phyloP scores from a whole-genome alignment of 2,113 vertebrate genomes.

The Rafetus swinhoei region DNA sequence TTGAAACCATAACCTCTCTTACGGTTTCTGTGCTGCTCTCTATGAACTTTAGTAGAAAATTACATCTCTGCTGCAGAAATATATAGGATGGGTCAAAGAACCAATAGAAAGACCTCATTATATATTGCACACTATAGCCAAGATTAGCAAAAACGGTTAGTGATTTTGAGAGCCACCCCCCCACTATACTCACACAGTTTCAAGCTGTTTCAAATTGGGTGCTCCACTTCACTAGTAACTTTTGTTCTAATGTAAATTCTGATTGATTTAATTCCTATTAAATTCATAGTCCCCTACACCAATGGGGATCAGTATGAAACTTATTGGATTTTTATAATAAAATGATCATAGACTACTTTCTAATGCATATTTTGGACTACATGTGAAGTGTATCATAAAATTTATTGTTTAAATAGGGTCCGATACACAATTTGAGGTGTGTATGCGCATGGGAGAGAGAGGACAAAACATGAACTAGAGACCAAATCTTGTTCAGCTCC shows the following conservation, averaged over 20 bases:
- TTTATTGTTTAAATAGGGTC: accelerated
- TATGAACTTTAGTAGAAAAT: not conserved
- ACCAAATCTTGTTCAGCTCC: accelerated
- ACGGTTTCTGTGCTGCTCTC: not conserved
- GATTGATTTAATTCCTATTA: not conserved
- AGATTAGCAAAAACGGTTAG: not conserved
- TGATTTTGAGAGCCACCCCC: not conserved
- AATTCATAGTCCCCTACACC: not conserved
- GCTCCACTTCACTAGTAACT: not conserved
- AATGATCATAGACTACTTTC: not conserved
- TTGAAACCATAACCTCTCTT: conserved; percentile 2
- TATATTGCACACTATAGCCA: not conserved
- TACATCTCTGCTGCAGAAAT: not conserved
- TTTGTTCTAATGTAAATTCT: not conserved
- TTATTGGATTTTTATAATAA: not conserved
- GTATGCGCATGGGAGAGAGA: not conserved
- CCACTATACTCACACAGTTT: not conserved
- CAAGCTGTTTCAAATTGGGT: not conserved
- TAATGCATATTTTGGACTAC: not conserved
- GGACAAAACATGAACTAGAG: not conserved
- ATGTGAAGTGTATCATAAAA: not conserved
- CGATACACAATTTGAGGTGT: not conserved
- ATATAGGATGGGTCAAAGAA: not conserved
- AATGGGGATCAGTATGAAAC: not conserved
- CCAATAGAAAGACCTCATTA: not conserved